Conservation (phyloP, 2,888 invertebrate genomes). For the Amphipyra tragopoginis region DNA sequence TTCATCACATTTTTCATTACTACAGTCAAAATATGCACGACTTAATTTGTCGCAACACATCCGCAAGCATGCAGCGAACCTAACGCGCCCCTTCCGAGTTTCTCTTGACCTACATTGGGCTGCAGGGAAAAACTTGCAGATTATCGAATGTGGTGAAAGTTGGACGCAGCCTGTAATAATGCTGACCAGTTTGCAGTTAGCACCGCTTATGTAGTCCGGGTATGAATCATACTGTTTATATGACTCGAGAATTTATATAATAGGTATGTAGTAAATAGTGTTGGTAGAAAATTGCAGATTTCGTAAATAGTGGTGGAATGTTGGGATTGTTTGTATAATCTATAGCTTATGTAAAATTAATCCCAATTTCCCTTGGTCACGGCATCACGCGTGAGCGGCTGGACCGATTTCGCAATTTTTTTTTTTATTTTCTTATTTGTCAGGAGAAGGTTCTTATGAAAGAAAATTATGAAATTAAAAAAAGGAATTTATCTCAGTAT, state of each 20-base stretch:
- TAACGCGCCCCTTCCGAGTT: conserved; percentile 66
- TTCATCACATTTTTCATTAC: no score
- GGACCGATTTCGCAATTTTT: no score
- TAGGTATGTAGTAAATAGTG: not conserved
- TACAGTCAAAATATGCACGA: not conserved
- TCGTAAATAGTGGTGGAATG: no score
- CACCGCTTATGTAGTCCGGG: conserved; percentile 4
- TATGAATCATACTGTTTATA: not conserved
- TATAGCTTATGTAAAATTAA: no score
- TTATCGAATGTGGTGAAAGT: conserved; percentile 80
- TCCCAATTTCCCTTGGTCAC: no score
- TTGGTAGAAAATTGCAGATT: no score
- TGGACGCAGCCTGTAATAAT: conserved; percentile 67
- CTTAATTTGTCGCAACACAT: conserved; percentile 26
- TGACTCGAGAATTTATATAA: not conserved
- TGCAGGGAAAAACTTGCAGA: conserved; percentile 77
- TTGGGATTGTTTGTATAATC: no score
- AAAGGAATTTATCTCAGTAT: no score
- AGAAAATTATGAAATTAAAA: no score
- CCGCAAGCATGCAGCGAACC: conserved; percentile 50
- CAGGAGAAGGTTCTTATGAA: no score
- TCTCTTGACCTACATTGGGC: conserved; percentile 80
- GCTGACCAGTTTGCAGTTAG: conserved; percentile 53
- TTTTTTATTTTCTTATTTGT: no score
- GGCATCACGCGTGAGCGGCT: no score